phyloP scores from a whole-genome alignment of 2,113 vertebrate genomes.

The Pelecanus crispus region DNA sequence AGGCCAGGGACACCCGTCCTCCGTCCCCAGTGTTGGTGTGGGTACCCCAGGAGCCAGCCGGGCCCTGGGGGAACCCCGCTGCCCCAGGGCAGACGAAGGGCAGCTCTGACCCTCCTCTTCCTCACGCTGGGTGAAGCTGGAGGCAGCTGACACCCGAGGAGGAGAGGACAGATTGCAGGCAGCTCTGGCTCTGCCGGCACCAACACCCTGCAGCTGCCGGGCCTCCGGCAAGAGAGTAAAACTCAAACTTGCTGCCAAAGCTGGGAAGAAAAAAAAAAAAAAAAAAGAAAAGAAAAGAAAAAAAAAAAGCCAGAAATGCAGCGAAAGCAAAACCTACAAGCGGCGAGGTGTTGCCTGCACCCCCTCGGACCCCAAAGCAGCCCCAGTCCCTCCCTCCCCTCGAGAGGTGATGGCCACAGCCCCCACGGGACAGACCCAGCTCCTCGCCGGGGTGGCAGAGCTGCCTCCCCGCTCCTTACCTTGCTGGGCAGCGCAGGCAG shows the following conservation, averaged over 20 bases:
- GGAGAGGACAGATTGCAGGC: neutral
- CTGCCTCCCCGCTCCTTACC: conserved; percentile 5
- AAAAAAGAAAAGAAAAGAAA: no score
- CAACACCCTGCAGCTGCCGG: neutral
- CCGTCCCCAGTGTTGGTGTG: fast-evolving
- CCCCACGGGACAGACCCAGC: neutral
- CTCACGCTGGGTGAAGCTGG: fast-evolving
- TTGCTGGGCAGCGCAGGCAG: neutral
- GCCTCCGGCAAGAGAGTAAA: neutral
- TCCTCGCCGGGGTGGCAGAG: neutral
- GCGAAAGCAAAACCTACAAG: neutral
- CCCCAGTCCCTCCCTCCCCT: neutral
- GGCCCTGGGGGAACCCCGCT: neutral
- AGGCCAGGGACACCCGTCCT: neutral
- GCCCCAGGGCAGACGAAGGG: neutral
- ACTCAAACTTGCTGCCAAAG: neutral
- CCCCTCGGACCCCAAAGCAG: neutral
- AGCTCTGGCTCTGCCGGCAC: neutral
- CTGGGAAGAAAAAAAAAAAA: fast-evolving
- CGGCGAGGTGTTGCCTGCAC: neutral
- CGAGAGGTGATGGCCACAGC: neutral
- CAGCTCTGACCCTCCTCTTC: neutral
- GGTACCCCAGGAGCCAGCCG: neutral
- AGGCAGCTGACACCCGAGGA: neutral
- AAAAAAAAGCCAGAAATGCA: fast-evolving